A percentile compares a stretch with the other conserved stretches of the same genome.
phyloP scores from a whole-genome alignment of 2,113 vertebrate species.

The Fregetta grallaria region DNA sequence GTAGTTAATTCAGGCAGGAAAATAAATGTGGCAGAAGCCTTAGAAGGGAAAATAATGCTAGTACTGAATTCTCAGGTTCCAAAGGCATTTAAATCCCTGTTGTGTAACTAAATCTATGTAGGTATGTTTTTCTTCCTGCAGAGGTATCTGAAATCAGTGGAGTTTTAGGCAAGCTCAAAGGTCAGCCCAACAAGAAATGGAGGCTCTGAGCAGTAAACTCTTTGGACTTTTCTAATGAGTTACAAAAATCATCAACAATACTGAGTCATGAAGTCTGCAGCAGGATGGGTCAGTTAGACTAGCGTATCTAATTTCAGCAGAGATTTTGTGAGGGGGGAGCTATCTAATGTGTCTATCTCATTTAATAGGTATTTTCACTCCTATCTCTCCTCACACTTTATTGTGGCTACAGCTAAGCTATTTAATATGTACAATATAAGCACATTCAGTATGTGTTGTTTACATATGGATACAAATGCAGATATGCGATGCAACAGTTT shows the following conservation, averaged over 20 bases:
- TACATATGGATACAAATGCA: neutral
- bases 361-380: neutral
- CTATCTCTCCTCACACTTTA: neutral
- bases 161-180: neutral
- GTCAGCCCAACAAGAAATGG: neutral
- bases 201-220: neutral
- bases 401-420: neutral
- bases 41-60: neutral
- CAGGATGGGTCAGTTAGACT: neutral
- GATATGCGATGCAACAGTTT: neutral
- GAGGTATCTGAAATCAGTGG: neutral
- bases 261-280: neutral
- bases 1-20: neutral
- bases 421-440: accelerated
- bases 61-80: neutral
- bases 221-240: neutral
- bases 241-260: neutral
- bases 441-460: neutral
- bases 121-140: neutral
- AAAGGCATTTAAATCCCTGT: neutral
- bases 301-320: neutral
- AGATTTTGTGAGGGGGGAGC: neutral
- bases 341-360: neutral
- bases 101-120: neutral
- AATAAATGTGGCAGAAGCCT: neutral